These are phyloP conservation scores for Hydriomena furcata DNA, from an alignment of 2,888 invertebrate species.

Conservation along the genomic window DNA sequence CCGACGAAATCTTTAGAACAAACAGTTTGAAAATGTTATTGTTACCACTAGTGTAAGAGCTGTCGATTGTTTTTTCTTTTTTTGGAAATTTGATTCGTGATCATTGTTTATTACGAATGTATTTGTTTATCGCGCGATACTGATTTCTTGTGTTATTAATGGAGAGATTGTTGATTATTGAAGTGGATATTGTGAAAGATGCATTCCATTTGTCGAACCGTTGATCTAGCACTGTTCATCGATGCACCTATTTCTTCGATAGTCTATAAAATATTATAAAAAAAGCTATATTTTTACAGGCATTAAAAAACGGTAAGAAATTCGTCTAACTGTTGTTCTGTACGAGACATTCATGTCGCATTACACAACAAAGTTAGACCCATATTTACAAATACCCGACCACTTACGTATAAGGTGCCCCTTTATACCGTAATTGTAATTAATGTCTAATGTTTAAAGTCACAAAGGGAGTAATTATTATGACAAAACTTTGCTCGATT, in stretches of 20 bases:
- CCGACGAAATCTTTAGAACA: conserved; percentile 49
- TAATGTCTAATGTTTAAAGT: conserved; percentile 61
- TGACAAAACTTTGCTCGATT: conserved; percentile 75
- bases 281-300: conserved; percentile 69
- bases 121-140: conserved; percentile 55
- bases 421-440: conserved; percentile 45
- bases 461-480: conserved; percentile 75
- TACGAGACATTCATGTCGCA: conserved; percentile 35
- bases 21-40: conserved; percentile 68
- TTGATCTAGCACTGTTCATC: conserved; percentile 74
- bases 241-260: conserved; percentile 67
- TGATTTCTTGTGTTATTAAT: conserved; percentile 62
- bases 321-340: conserved; percentile 46
- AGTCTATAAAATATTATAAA: conserved; percentile 53
- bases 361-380: conserved; percentile 34
- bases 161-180: conserved; percentile 63
- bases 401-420: conserved; percentile 60
- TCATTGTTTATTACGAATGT: conserved; percentile 50
- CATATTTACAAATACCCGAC: conserved; percentile 61
- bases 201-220: conserved; percentile 77
- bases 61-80: conserved; percentile 71
- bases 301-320: conserved; percentile 55
- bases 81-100: conserved; percentile 50
- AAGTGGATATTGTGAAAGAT: conserved; percentile 73
- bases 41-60: conserved; percentile 81